These are phyloP conservation scores for Arnoldichthys spilopterus DNA, from an alignment of 2,797 vertebrate species.

Conservation along the genomic window DNA sequence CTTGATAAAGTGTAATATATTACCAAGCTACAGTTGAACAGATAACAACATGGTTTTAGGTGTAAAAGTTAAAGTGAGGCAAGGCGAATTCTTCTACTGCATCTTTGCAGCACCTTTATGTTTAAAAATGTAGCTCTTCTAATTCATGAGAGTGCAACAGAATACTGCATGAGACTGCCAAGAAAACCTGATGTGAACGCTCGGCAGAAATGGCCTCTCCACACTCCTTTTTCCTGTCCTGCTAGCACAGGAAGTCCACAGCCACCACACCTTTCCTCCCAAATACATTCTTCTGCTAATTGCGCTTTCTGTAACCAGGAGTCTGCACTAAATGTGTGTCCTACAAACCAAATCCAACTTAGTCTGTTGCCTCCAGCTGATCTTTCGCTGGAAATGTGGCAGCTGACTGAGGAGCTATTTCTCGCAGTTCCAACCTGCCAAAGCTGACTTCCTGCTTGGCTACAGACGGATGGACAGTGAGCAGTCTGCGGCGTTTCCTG, in stretches of 20 bases:
- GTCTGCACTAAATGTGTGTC: constrained; percentile 8
- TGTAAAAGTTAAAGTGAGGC: too few species aligned
- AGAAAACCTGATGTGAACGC: constrained; percentile 18
- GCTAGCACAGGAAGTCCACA: constrained; percentile 57
- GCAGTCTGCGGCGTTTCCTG: constrained; percentile 15
- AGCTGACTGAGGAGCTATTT: background rate
- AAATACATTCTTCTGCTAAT: constrained; percentile 57
- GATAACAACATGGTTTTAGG: too few species aligned
- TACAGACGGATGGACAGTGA: constrained; percentile 2
- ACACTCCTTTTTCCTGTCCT: constrained; percentile 48
- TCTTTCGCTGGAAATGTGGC: background rate
- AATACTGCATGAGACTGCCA: background rate
- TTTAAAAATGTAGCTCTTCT: too few species aligned
- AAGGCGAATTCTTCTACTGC: too few species aligned
- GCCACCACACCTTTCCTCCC: constrained; percentile 65
- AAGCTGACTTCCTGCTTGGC: constrained; percentile 12
- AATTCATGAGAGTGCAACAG: background rate
- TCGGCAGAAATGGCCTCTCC: constrained; percentile 7
- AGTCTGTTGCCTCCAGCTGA: too few species aligned
- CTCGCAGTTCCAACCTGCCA: background rate
- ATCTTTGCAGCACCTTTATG: too few species aligned
- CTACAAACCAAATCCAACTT: constrained; percentile 19
- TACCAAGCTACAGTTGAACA: too few species aligned
- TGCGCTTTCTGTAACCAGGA: constrained; percentile 10
- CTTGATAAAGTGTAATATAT: too few species aligned